Conservation (phyloP, 2,888 invertebrate genomes). For the Mantis religiosa region DNA sequence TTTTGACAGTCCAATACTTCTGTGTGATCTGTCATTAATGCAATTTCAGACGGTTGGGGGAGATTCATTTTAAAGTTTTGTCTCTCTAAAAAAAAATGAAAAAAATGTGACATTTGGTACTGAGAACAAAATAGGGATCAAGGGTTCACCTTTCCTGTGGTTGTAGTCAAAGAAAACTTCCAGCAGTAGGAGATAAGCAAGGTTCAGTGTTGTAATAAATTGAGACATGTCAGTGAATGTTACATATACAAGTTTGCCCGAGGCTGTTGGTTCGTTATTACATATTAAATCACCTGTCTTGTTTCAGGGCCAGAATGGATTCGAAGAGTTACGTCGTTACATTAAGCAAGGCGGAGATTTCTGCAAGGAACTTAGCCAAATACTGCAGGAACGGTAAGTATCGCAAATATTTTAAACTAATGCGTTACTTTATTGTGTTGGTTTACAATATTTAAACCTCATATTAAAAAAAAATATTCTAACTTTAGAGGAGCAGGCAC, state of each 20-base stretch:
- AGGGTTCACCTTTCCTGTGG: background rate
- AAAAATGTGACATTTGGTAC: too few species aligned
- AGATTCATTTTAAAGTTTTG: too few species aligned
- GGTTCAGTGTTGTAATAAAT: background rate
- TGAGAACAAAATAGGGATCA: too few species aligned
- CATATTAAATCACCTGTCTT: constrained; percentile 21
- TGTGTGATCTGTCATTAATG: too few species aligned
- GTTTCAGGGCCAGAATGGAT: constrained; percentile 85
- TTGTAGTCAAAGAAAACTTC: background rate
- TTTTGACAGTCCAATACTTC: too few species aligned
- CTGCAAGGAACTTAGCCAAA: constrained; percentile 83
- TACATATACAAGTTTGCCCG: background rate
- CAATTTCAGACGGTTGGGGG: too few species aligned
- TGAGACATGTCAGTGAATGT: background rate
- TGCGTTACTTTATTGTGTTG: too few species aligned
- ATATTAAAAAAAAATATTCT: too few species aligned
- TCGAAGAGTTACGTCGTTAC: constrained; percentile 86
- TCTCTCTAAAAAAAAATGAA: too few species aligned
- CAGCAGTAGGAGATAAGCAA: background rate
- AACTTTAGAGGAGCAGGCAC: too few species aligned
- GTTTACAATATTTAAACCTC: too few species aligned
- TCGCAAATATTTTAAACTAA: too few species aligned
- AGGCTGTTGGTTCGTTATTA: background rate
- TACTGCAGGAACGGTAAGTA: constrained; percentile 75
- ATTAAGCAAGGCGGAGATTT: constrained; percentile 94